Base-by-base conservation (phyloP, 2,113 vertebrate species). In the Girardinichthys multiradiatus region DNA sequence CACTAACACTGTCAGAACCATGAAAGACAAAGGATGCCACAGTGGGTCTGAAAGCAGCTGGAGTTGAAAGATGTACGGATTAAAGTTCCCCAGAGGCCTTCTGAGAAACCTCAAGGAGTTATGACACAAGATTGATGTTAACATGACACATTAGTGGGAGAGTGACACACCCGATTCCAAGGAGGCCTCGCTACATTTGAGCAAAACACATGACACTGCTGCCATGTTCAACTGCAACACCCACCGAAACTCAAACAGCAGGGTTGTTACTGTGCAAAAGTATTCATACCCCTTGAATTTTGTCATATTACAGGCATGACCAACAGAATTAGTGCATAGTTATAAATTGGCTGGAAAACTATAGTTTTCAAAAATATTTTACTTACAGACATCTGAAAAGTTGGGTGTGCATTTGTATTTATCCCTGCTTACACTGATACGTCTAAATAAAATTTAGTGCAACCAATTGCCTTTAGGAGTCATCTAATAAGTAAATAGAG, bases 111-210 rank as follows among this genome's bases (percentile, higher is more conserved):
- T 31, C 42, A 45, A 81, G 81, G 84, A 85, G 65, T 79, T 81
- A 86, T 88, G 86, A 90, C 90, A 90, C 76, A 70, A 70, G 65
- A 70, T 65, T 86, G 77, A 88, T 57, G 86, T 86, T 85, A 82
- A 81, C 76, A 80, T 92, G 91, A 91, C 89, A 85, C 89, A 89
- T 86, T 79, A 85, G 89, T 89, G 87, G 77, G 74, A 85, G 85
- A 77, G 60, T 35, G 80, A 86, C 90, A 91, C 91, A 87, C 89
- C 92, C 90, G 82, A 79, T 90, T 92, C 90, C 87, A 80, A 67
- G 57, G 68, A 86, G 80, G 76, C 77, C 70, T 77, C 21, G 86
- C 76, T 76, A 74, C 72, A 84, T 71, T 87, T 85, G 60, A 87
- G 59, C 61, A 83, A 78, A 84, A 81, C 59, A 33, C 35, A 84